Base-by-base conservation (phyloP, 2,888 invertebrate genomes). In the Eilema sororculum region DNA sequence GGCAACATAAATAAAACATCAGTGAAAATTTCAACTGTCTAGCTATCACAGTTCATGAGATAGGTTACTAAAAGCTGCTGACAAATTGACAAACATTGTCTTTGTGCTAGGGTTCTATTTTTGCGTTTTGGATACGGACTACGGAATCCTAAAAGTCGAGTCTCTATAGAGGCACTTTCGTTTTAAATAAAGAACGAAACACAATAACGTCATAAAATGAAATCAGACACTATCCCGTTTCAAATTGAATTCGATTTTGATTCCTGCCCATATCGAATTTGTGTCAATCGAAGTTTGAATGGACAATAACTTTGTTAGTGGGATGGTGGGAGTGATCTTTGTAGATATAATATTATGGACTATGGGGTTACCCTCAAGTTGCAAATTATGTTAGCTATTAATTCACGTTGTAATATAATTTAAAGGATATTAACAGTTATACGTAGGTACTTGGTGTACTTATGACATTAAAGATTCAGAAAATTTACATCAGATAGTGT, bases 251-350 rank as follows among this genome's bases (percentile, higher is more conserved):
- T 89, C 81, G 84, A 84, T 85, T 88, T 86, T 84, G 83, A 86
- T 85, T 86, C 81, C 81, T 80, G 78, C 81, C 86, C 83, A 82
- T 86, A 86, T 87, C 83, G 85, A 87, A 86, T 89, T 89, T 86
- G 85, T 85, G 84, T 86, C 86, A 76, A 82, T 84, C 85, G 80
- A 87, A 89, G 87, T 90, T 89, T 87, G 86, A 88, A 88, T 89
- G 85, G 87, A 87, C 87, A 83, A 84, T 89, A 89, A 88, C 84
- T 88, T 87, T 86, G 87, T 89, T 89, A 86, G 85, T 84, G 25
- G 58, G 52, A 52, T n/a, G n/a, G 25, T 20, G 78, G 81, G 85
- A 87, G 82, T 82, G 83, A 81, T 84, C 84, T 84, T 85, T 81
- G 81, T 80, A 67, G 80, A 81, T 83, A 81, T 82, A 87, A 85